Evolutionary conservation across 2,888 invertebrate species (phyloP), one percentile per base, ranked within the genome.

Genomic region (Plagodis dolabraria): DNA sequence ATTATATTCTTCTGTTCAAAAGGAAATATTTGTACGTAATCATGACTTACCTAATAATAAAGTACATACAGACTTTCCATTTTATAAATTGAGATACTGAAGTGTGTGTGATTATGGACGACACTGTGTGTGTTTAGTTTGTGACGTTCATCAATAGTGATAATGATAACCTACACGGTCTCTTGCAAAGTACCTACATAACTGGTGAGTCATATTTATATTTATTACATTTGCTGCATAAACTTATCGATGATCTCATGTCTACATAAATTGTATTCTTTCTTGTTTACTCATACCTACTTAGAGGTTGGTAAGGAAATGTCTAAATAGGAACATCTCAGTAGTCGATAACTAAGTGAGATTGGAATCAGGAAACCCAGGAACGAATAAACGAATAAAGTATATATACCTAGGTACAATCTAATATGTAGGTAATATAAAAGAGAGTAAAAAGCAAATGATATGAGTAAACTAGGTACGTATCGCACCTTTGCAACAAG

Each of bases 141-240:
- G 83, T 86, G 86, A 87, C 89, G 89, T 86, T 86, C 83, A 84
- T 79, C 76, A 78, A 77, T 75, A 80, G 75, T 83, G 83, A 82
- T 85, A 82, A 82, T 86, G 86, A 85, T 92, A 92, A 91, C 91
- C 91, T 91, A 89, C 83, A 53, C 60, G 49, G 53, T 86, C 84
- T 87, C 82, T 85, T 86, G 80, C 82, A 69, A 80, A 85, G 86
- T 90, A 87, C 57, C 34, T 54, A 54, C 57, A 40, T 54, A 54
- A 77, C 77, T 81, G 88, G 92, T 93, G 93, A 93, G 92, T 93
- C 93, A 93, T 89, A 87, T 91, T 92, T 93, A 93, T 90, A 92
- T 92, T 91, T 93, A 92, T 86, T 88, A 84, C 86, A 84, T 92
- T 88, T 90, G 86, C 85, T 83, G 82, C 84, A 73, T 90, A 77